Evolutionary conservation across 2,888 invertebrate species (phyloP), one percentile per base, ranked within the genome.

Genomic region (Zygogramma bicolorata): DNA sequence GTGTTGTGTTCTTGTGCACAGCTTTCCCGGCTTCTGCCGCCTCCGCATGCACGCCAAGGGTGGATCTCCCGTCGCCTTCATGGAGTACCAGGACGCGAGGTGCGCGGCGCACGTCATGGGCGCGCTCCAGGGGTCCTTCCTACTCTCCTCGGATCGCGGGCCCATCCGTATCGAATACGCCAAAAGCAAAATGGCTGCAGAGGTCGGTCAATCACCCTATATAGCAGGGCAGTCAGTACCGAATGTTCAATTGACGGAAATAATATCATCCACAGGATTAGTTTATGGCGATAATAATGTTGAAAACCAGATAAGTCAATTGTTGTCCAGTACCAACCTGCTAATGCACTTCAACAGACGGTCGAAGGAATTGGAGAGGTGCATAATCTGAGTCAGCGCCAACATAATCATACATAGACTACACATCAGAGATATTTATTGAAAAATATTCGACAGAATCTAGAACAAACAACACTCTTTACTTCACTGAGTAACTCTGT

Each of bases 101-200:
- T 95, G 94, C 89, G 98, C 99, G 85, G 92, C 95, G 86, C 93
- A 95, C 86, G 98, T 97, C 85, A 93, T 98, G 94, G 93, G 93
- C 86, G 92, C 95, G 85, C 93, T 99, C 85, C 98, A 99, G 90
- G 98, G 98, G 88, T 96, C 96, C 88, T 94, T 96, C 89, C 93
- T 98, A 86, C 93, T 97, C 88, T 97, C 97, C 88, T 97, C 97
- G 81, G 96, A 96, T 87, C 95, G 98, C 88, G 97, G 97, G 84
- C 97, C 97, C 87, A 97, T 99, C 88, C 94, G 98, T 88, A 97
- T 99, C 89, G 98, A 99, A 91, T 99, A 95, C 92, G 98, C 98
- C 89, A 96, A 97, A 91, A 97, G 95, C 90, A 98, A 98, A 93
- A 97, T 98, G 97, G 96, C 97, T 87, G 95, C 94, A 90, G 89